phyloP scores from a whole-genome alignment of 2,797 vertebrate genomes.

The Dendrocincla fuliginosa region DNA sequence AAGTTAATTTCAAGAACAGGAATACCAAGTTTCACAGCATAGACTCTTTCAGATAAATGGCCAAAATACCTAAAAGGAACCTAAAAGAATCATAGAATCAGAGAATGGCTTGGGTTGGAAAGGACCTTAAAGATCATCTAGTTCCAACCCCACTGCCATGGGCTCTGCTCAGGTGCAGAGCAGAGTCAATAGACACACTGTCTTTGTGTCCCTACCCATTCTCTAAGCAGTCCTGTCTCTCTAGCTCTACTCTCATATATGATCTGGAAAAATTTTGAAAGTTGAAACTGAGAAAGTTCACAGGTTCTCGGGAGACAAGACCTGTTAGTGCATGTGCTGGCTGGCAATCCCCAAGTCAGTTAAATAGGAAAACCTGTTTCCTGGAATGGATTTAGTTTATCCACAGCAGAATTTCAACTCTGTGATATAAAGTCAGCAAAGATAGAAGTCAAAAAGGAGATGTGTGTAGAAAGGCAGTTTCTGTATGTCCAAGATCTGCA shows the following conservation, averaged over 20 bases:
- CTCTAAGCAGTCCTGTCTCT: background rate
- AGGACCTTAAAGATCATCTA: background rate
- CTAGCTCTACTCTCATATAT: background rate
- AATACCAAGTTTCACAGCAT: rapidly evolving
- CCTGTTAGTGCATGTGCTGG: background rate
- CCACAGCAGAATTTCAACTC: background rate
- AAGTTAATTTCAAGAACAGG: background rate
- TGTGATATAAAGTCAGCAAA: background rate
- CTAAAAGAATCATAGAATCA: background rate
- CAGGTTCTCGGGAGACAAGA: background rate
- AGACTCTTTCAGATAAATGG: background rate
- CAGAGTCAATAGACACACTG: background rate
- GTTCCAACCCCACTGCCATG: background rate
- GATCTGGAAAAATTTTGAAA: background rate
- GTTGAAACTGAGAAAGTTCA: background rate
- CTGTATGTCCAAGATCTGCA: background rate
- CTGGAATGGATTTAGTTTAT: background rate
- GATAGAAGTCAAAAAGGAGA: background rate
- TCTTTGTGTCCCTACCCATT: background rate
- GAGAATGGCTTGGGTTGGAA: background rate
- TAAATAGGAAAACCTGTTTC: background rate
- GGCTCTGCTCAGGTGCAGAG: background rate
- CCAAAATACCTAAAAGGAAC: background rate
- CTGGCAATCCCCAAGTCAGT: background rate
- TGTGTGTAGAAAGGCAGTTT: background rate